Evolutionary conservation across 1,140 invertebrate genomes (phyloP).

Genomic region (Temnothorax curvispinosus): DNA sequence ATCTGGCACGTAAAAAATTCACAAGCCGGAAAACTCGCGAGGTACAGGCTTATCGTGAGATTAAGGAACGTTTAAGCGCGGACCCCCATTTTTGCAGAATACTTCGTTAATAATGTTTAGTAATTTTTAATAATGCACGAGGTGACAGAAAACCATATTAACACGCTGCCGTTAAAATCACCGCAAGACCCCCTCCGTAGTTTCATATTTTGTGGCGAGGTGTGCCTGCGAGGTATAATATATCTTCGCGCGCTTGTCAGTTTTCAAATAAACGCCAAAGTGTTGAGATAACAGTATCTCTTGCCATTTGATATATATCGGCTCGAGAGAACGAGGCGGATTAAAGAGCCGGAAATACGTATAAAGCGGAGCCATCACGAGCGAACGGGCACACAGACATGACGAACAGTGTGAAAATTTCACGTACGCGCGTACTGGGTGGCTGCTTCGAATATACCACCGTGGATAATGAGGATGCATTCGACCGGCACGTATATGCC

Average conservation of each 20-base stretch:
- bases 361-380: constrained; percentile 29
- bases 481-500: constrained; percentile 61
- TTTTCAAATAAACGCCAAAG: constrained; percentile 34
- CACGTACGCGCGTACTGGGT: constrained; percentile 61
- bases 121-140: background rate
- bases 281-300: constrained; percentile 30
- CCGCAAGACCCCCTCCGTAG: background rate
- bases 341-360: constrained; percentile 54
- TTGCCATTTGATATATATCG: constrained; percentile 20
- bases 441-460: constrained; percentile 64
- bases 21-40: background rate
- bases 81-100: background rate
- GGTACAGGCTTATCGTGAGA: background rate
- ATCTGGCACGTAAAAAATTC: background rate
- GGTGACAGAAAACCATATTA: constrained; percentile 2
- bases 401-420: constrained; percentile 71
- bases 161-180: background rate
- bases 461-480: constrained; percentile 73
- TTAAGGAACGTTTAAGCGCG: constrained; percentile 28
- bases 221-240: background rate
- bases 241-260: background rate
- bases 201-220: background rate
- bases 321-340: constrained; percentile 16
- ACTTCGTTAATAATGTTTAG: constrained; percentile 8
- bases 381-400: constrained; percentile 37